Evolutionary conservation across 2,113 vertebrate genomes (phyloP).

Genomic region (Lota lota): DNA sequence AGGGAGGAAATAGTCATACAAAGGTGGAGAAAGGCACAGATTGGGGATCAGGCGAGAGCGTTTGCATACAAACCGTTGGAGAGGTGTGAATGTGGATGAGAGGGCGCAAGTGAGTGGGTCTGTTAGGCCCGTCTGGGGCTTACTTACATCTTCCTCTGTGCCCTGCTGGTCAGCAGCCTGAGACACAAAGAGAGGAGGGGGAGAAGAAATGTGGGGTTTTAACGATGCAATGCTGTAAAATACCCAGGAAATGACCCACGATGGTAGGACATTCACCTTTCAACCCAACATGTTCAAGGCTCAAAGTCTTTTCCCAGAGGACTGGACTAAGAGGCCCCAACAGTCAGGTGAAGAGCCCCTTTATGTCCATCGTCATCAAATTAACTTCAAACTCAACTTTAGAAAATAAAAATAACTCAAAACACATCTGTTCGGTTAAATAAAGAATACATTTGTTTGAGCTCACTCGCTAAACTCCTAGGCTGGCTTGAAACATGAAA

Average conservation of each 20-base stretch:
- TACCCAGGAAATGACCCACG: conserved; percentile 19
- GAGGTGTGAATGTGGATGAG: conserved; percentile 27
- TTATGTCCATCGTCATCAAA: too few relatives aligned
- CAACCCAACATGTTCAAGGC: conserved; percentile 13
- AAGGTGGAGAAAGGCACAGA: background rate
- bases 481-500: too few relatives aligned
- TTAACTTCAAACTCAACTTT: too few relatives aligned
- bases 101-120: background rate
- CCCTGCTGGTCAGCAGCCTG: conserved; percentile 77
- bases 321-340: conserved; percentile 9
- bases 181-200: conserved; percentile 47
- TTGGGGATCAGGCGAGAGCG: background rate
- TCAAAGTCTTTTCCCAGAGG: conserved; percentile 26
- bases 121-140: background rate
- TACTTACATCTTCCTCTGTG: conserved; percentile 77
- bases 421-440: too few relatives aligned
- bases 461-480: too few relatives aligned
- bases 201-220: conserved; percentile 3
- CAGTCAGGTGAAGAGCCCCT: too few relatives aligned
- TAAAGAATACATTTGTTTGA: too few relatives aligned
- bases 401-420: too few relatives aligned
- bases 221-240: conserved; percentile 11
- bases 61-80: conserved; percentile 32
- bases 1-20: conserved; percentile 3
- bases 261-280: conserved; percentile 9